Evolutionary conservation across 2,888 invertebrate genomes (phyloP), one percentile per base, ranked within the genome.

Genomic region (Harpagoxenus sublaevis): DNA sequence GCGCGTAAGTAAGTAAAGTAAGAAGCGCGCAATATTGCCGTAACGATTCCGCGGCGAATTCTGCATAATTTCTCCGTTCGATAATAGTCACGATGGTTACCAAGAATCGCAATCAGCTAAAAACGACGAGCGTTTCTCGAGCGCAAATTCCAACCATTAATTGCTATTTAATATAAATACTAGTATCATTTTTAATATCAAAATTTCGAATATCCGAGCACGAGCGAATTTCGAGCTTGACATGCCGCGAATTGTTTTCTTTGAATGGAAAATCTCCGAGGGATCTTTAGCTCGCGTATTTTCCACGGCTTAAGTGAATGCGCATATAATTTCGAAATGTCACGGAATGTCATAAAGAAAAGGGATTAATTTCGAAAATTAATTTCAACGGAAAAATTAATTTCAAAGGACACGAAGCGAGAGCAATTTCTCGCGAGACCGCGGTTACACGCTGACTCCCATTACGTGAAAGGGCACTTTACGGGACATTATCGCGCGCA

Each of bases 381-480:
- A 81, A 77, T 77, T 53, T 53, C 77, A 65, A 53, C 53, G 77
- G 65, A 65, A 77, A 77, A 77, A 77, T 77, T 77, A 65, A 81
- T 81, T 73, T 81, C 68, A 81, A 73, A 81, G 39, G 60, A 35
- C 45, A 48, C 79, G 48, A 71, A 48, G 71, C 71, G 71, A 73
- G 48, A 57, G 68, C 68, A 81, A 81, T 81, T 81, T 81, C 79
- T 81, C 79, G 79, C 78, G 78, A 70, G 63, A 31, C 82, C 74
- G 82, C 77, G 77, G 77, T 77, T 83, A 48, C 83, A 83, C 82
- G 57, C 77, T 55, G 78, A 78, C 53, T 82, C 75, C 83, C 77
- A 83, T 83, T 83, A 83, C 75, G 83, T 77, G 66, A 77, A 57
- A 77, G 75, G 74, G 66, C 78, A 83, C 83, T 83, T 83, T 77